Conservation (phyloP, 2,797 vertebrate species). For the Bufotes viridis region DNA sequence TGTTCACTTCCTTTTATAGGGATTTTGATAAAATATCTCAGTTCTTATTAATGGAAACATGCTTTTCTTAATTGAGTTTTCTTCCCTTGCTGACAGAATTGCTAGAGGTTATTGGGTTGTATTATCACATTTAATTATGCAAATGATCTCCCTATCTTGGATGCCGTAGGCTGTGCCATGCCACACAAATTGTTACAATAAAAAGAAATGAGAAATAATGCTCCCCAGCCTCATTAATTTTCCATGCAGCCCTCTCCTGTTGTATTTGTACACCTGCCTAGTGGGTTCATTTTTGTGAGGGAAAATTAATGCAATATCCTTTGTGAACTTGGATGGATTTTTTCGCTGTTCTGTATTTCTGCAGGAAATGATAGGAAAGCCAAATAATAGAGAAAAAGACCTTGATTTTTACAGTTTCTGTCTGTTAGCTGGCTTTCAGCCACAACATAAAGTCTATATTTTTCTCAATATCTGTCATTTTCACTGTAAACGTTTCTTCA, state of each 20-base stretch:
- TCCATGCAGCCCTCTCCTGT: conserved; percentile 1
- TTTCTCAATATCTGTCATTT: conserved; percentile 57
- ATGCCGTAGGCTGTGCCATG: conserved; percentile 60
- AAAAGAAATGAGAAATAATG: neutral
- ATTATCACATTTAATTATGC: conserved; percentile 63
- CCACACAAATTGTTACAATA: conserved; percentile 47
- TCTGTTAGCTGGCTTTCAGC: conserved; percentile 63
- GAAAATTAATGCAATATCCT: conserved; percentile 70
- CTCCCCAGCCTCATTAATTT: conserved; percentile 40
- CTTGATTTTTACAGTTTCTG: conserved; percentile 68
- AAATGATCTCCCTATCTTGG: conserved; percentile 58
- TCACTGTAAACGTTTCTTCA: conserved; percentile 61
- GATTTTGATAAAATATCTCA: conserved; percentile 39
- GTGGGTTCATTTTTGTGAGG: conserved; percentile 22
- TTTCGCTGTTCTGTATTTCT: conserved; percentile 64
- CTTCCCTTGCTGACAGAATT: conserved; percentile 54
- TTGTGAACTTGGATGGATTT: conserved; percentile 67
- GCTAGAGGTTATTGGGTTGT: conserved; percentile 58
- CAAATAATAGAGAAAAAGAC: conserved; percentile 66
- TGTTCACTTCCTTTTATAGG: conserved; percentile 37
- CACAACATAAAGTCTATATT: conserved; percentile 63
- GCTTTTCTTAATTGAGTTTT: conserved; percentile 61
- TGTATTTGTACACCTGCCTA: neutral
- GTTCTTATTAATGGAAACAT: conserved; percentile 51
- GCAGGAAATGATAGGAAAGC: conserved; percentile 67